Evolutionary conservation across 1,140 invertebrate genomes (phyloP), one percentile per base, ranked within the genome.

Genomic region (Drosophila mauritiana): DNA sequence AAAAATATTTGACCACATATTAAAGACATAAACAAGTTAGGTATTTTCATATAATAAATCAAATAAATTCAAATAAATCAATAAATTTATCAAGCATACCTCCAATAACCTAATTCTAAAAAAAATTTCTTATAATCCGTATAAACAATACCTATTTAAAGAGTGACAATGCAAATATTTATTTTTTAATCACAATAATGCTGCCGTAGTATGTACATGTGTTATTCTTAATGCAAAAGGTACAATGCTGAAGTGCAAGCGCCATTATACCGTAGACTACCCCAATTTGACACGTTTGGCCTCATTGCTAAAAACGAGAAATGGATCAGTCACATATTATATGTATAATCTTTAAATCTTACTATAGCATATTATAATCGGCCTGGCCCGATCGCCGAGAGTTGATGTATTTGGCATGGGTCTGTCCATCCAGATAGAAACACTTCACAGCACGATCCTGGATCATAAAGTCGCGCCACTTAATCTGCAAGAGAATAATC

Each of bases 401-500:
- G 10, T 15, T 34, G 54, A 78, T 46, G 6, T 72, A 78, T 25
- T 96, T 95, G 12, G 94, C 94, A 86, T 97, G 96, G n/a, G 93
- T 93, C 70, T 96, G 94, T 0, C 95, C 92, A 62, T 95, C 93
- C 45, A 97, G 91, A 70, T 93, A 95, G 81, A 94, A 95, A 0
- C 92, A 83, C 89, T 95, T 95, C 0, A 97, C 95, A 8, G 94
- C 95, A 8, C 94, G 80, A 67, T 96, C 95, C 83, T 95, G 93
- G 67, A 95, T 94, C 96, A 97, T 96, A 4, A 93, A 91, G 25
- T 93, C 92, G 57, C 94, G 94, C 95, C 96, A 97, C 73, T 94
- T 93, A 58, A 95, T 91, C 96, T 97, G 57, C 2, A 62, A 34
- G 7, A 34, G 1, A 7, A n/a, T 15, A 25, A 6, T 10, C 15